These are phyloP conservation scores for Rhynchonycteris naso DNA, from an alignment of 2,797 vertebrate species.

Conservation along the genomic window DNA sequence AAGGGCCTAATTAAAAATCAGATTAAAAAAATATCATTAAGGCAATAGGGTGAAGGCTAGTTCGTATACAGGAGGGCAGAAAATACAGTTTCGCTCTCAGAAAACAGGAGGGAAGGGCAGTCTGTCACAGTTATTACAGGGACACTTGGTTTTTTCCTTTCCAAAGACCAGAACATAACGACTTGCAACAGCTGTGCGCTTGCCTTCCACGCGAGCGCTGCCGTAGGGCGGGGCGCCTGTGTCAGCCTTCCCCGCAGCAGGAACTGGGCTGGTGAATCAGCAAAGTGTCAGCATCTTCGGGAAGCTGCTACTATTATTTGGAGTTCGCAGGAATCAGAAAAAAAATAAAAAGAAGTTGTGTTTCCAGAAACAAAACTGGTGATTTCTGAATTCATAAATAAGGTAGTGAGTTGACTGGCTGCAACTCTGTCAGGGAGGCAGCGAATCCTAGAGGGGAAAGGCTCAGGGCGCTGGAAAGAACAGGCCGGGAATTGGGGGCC, in stretches of 20 bases:
- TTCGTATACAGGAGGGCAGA: neutral
- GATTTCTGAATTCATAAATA: neutral
- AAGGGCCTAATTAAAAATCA: constrained; percentile 75
- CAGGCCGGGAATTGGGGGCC: neutral
- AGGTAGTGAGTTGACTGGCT: neutral
- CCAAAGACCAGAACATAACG: constrained; percentile 72
- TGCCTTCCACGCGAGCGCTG: constrained; percentile 26
- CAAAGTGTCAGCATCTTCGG: constrained; percentile 11
- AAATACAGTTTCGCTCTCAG: constrained; percentile 1
- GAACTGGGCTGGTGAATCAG: constrained; percentile 54
- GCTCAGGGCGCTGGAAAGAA: neutral
- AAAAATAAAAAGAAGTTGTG: neutral
- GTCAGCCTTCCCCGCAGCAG: constrained; percentile 63
- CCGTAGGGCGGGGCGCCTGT: neutral
- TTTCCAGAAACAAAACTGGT: constrained; percentile 38
- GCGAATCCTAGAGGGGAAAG: neutral
- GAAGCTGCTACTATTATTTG: constrained; percentile 54
- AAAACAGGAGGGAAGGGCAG: constrained; percentile 68
- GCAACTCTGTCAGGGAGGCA: neutral
- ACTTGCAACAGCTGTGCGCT: constrained; percentile 71
- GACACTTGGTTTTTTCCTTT: constrained; percentile 35
- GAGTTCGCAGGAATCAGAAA: constrained; percentile 21
- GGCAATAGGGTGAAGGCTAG: constrained; percentile 58
- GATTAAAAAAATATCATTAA: constrained; percentile 70
- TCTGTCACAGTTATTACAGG: constrained; percentile 60